Base-by-base conservation (phyloP, 2,888 invertebrate species). In the Meteorus colon region DNA sequence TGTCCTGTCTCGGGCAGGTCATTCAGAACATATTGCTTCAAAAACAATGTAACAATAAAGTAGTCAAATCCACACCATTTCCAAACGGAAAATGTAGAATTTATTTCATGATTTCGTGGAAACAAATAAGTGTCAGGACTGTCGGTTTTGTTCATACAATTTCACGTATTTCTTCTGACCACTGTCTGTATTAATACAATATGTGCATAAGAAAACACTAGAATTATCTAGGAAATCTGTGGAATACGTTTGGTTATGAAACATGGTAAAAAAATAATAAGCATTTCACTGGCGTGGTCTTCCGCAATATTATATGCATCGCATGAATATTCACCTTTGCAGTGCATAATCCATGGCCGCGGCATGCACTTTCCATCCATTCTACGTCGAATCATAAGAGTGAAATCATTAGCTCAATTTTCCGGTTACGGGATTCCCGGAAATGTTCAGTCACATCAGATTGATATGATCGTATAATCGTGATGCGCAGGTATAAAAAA, bases 281-380 rank as follows among this genome's bases (percentile, higher is more conserved):
- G n/a, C 55, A 24, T 55, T 55, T 55, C n/a, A 19, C 55, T 55
- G 2, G 55, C n/a, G 19, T 8, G 55, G 8, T 55, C 55, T 55
- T 55, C 55, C 55, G 19, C 55, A 55, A 55, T 55, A 55, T 55
- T 55, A 55, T 55, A 55, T 55, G 10, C 19, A 55, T 24, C 19
- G 55, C 55, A 55, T 55, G 74, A 66, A 73, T 67, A 68, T 74
- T 78, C 77, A 77, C 74, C 77, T 73, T 67, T 70, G 77, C 76
- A 74, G 73, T 72, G 67, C 41, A 41, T 59, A 51, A 55, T 67
- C 74, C 59, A 62, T 78, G 55, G 41, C 51, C 63, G 31, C 68
- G 51, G 55, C 55, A 41, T 41, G 41, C 10, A 55, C 55, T 55
- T 55, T 55, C 55, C 55, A 55, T 19, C 19, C 55, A 24, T 8